Percentiles rank a stretch among this genome's conserved stretches.
Conservation (phyloP, 2,888 invertebrate genomes). For the Cephus rjabovi region DNA sequence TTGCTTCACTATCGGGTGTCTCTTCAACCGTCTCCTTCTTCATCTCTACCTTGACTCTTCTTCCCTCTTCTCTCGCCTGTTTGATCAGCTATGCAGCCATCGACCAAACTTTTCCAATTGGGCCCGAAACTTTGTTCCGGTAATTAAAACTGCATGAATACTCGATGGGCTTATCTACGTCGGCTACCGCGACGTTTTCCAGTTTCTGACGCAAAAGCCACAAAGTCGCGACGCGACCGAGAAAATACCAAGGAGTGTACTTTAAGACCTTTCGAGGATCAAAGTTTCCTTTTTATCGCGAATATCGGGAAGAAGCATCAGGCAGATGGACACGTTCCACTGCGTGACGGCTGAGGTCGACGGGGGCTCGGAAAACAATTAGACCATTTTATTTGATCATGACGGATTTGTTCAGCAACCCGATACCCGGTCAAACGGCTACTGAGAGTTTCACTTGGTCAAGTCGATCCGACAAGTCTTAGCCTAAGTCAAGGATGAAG, state of each 20-base stretch:
- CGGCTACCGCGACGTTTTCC: neutral
- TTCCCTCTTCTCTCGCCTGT: conserved; percentile 10
- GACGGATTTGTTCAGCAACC: neutral
- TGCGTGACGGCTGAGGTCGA: neutral
- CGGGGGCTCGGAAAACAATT: neutral
- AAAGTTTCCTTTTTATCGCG: neutral
- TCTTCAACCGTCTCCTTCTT: conserved; percentile 13
- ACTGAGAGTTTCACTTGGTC: neutral
- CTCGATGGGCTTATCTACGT: conserved; percentile 52
- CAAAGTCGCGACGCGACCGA: neutral
- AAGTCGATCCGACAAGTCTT: neutral
- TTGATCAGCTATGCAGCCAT: conserved; percentile 61
- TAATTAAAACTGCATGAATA: conserved; percentile 65
- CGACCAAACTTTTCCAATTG: conserved; percentile 65
- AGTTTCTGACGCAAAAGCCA: neutral
- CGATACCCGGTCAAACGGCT: neutral
- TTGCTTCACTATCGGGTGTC: neutral
- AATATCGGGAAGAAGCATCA: neutral
- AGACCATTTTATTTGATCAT: neutral
- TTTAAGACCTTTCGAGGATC: neutral
- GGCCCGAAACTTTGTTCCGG: conserved; percentile 62
- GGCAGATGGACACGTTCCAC: neutral
- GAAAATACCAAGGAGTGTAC: neutral
- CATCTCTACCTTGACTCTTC: conserved; percentile 10
- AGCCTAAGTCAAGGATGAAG: neutral